Evolutionary conservation across 2,113 vertebrate species (phyloP).

Genomic region (Oreotrochilus melanogaster): DNA sequence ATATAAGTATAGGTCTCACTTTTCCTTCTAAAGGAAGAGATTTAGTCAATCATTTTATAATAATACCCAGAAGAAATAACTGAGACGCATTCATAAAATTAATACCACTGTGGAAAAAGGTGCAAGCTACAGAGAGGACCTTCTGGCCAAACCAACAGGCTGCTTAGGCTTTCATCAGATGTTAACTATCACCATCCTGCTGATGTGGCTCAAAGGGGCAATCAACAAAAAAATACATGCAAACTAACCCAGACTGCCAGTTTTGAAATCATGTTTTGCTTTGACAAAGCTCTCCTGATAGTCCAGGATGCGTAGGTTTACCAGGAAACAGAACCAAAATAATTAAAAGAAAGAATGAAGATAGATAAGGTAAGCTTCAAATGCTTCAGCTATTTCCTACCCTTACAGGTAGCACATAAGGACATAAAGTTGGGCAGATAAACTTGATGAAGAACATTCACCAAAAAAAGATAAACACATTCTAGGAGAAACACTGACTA

Average conservation of each 20-base stretch:
- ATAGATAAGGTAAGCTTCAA: neutral
- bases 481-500: neutral
- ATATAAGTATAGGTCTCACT: neutral
- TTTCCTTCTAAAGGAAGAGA: neutral
- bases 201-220: neutral
- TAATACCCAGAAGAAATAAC: neutral
- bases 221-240: neutral
- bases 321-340: neutral
- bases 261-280: neutral
- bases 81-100: neutral
- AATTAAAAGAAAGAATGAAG: neutral
- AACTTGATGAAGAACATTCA: neutral
- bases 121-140: neutral
- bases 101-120: neutral
- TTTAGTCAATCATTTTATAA: neutral
- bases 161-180: neutral
- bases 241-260: neutral
- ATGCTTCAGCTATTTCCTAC: neutral
- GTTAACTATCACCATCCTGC: neutral
- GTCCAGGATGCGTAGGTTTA: neutral
- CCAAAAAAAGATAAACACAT: neutral
- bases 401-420: neutral
- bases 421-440: neutral
- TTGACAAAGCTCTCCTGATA: neutral
- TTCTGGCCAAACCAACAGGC: neutral